Evolutionary conservation across 2,797 vertebrate genomes (phyloP).

Genomic region (Acrocephalus scirpaceus): DNA sequence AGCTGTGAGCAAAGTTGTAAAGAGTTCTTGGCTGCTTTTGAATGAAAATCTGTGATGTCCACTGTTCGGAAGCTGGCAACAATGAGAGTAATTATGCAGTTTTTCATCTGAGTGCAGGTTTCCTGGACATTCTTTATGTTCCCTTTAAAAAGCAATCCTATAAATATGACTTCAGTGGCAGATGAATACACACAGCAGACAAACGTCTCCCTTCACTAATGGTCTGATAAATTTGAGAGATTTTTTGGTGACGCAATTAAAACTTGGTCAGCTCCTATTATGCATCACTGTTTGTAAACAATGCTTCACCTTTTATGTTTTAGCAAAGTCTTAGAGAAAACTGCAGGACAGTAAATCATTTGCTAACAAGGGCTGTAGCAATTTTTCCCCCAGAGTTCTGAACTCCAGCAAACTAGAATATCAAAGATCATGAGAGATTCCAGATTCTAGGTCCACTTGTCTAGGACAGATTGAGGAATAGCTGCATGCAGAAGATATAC

Average conservation of each 20-base stretch:
- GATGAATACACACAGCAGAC: slow-evolving; percentile 26
- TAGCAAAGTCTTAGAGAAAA: slow-evolving; percentile 43
- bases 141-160: slow-evolving; percentile 49
- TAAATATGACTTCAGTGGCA: slow-evolving; percentile 63
- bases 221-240: slow-evolving; percentile 40
- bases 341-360: slow-evolving; percentile 36
- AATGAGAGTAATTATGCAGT: slow-evolving; percentile 26
- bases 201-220: slow-evolving; percentile 29
- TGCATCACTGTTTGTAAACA: slow-evolving; percentile 47
- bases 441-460: background rate
- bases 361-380: background rate
- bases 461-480: background rate
- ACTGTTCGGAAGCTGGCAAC: slow-evolving; percentile 29
- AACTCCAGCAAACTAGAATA: background rate
- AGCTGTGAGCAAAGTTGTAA: background rate
- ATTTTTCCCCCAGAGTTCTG: background rate
- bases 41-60: slow-evolving; percentile 52
- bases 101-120: slow-evolving; percentile 45
- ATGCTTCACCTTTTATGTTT: slow-evolving; percentile 18
- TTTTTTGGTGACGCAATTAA: slow-evolving; percentile 50
- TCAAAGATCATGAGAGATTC: background rate
- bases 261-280: slow-evolving; percentile 38
- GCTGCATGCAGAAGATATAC: background rate
- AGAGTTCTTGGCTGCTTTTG: slow-evolving; percentile 11
- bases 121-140: slow-evolving; percentile 26